Conservation (phyloP, 2,888 invertebrate species). For the Malacosoma neustria region DNA sequence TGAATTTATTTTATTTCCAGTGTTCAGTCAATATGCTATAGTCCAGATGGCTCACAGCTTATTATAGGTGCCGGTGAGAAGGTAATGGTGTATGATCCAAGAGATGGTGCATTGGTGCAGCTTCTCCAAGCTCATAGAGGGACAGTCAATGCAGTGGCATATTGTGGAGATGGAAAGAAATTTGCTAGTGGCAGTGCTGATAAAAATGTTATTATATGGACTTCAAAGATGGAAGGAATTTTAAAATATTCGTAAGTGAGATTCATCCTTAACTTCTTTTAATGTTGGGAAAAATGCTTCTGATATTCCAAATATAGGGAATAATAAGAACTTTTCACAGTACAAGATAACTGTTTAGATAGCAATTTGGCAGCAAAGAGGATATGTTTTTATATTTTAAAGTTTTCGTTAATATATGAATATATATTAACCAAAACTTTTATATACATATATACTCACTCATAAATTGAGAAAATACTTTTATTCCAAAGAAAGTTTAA, state of each 20-base stretch:
- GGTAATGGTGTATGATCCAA: conserved; percentile 95
- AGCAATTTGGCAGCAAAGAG: no score
- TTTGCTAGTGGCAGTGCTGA: conserved; percentile 98
- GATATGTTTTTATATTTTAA: no score
- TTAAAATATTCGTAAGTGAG: conserved; percentile 92
- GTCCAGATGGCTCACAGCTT: conserved; percentile 95
- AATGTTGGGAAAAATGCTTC: no score
- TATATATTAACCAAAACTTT: no score
- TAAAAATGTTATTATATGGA: conserved; percentile 99
- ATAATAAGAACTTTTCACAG: no score
- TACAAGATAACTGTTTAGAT: no score
- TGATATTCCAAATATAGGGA: no score
- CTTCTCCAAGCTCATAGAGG: conserved; percentile 97
- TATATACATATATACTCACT: no score
- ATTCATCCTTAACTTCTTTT: no score
- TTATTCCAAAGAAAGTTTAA: no score
- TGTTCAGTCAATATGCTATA: conserved; percentile 95
- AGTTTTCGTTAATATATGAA: no score
- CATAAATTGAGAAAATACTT: no score
- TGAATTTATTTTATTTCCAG: conserved; percentile 57
- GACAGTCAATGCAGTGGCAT: conserved; percentile 92
- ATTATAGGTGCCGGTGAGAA: conserved; percentile 95
- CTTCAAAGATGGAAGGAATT: conserved; percentile 94
- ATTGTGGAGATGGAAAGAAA: conserved; percentile 94
- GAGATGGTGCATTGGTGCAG: conserved; percentile 92